Percentiles rank a stretch among this genome's conserved stretches.
phyloP scores from a whole-genome alignment of 1,140 invertebrate species.

The Ostrea denselamellosa region DNA sequence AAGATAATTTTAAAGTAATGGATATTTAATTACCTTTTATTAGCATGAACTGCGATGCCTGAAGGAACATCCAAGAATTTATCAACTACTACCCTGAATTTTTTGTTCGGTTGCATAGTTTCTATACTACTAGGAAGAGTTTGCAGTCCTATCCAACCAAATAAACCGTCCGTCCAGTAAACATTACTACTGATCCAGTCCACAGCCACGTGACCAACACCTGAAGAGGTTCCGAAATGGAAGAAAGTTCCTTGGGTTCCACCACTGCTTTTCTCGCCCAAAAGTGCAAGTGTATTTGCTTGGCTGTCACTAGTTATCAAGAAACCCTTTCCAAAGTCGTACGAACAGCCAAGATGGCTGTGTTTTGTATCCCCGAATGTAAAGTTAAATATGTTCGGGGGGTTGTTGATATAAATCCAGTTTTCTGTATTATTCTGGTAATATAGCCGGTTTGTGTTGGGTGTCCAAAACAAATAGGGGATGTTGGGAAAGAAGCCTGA shows the following conservation, averaged over 20 bases:
- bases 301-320: background rate
- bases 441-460: background rate
- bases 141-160: constrained; percentile 50
- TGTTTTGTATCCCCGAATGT: background rate
- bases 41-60: constrained; percentile 41
- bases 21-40: constrained; percentile 6
- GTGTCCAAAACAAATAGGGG: constrained; percentile 12
- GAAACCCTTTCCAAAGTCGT: background rate
- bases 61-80: constrained; percentile 44
- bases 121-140: background rate
- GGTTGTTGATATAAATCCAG: background rate
- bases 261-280: background rate
- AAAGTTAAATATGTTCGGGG: background rate
- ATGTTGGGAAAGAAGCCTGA: background rate
- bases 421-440: background rate
- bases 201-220: constrained; percentile 48
- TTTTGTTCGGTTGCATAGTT: background rate
- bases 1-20: too few species aligned
- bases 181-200: constrained; percentile 50
- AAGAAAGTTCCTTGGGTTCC: background rate
- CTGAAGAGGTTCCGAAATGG: constrained; percentile 40
- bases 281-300: background rate
- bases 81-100: constrained; percentile 47
- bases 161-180: constrained; percentile 48
- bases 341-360: background rate